phyloP scores from a whole-genome alignment of 1,140 invertebrate species.

The Psilanteris sp. region DNA sequence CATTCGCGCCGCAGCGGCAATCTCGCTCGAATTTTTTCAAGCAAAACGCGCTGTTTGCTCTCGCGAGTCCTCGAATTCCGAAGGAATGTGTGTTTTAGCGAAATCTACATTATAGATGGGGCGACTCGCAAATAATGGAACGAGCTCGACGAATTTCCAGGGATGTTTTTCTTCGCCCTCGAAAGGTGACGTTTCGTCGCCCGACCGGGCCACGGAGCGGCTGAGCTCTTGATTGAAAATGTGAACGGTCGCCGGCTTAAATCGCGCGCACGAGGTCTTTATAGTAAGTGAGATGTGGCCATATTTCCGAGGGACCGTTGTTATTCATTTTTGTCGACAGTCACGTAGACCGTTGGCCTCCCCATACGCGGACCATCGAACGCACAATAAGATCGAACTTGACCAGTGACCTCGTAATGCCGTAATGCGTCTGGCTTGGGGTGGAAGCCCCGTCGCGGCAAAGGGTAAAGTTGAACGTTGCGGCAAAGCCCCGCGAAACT shows the following conservation, averaged over 20 bases:
- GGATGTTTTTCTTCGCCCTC: slow-evolving; percentile 20
- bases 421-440: slow-evolving; percentile 26
- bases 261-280: too few relatives aligned
- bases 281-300: not conserved
- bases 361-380: too few relatives aligned
- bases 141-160: slow-evolving; percentile 8
- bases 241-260: too few relatives aligned
- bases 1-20: too few relatives aligned
- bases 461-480: slow-evolving; percentile 34
- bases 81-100: slow-evolving; percentile 35
- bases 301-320: too few relatives aligned
- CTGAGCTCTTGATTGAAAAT: too few relatives aligned
- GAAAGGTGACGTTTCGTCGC: too few relatives aligned
- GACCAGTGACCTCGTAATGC: slow-evolving; percentile 52
- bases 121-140: slow-evolving; percentile 12
- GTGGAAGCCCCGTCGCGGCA: slow-evolving; percentile 24
- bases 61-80: slow-evolving; percentile 18
- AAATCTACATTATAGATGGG: slow-evolving; percentile 46
- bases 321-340: slow-evolving; percentile 4
- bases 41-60: slow-evolving; percentile 33
- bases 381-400: slow-evolving; percentile 37
- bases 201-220: too few relatives aligned
- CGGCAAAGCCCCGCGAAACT: too few relatives aligned
- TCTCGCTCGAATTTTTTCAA: too few relatives aligned
- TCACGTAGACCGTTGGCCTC: too few relatives aligned